These are phyloP conservation scores for Ictidomys tridecemlineatus DNA, from an alignment of 2,113 vertebrate genomes.

Conservation along the genomic window DNA sequence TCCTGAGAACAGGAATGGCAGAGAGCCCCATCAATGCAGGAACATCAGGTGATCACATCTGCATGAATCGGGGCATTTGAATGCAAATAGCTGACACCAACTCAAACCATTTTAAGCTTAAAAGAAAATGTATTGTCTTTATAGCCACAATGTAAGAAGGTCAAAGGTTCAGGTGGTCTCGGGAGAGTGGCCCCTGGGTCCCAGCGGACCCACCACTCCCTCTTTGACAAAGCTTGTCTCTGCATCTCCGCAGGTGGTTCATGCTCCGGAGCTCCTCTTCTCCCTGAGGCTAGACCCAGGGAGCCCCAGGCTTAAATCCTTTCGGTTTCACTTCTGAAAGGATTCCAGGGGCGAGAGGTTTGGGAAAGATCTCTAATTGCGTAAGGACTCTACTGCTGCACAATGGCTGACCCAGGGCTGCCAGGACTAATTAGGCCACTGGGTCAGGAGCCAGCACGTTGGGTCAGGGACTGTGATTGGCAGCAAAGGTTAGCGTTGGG, in stretches of 20 bases:
- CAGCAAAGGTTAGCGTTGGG: not conserved
- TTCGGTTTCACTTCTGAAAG: not conserved
- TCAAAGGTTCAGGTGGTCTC: not conserved
- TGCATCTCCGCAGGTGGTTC: not conserved
- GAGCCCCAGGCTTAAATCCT: not conserved
- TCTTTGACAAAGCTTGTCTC: not conserved
- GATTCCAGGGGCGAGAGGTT: not conserved
- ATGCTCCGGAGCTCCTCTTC: not conserved
- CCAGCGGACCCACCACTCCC: rapidly evolving
- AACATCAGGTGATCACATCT: not conserved
- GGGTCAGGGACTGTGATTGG: not conserved
- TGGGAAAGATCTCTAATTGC: not conserved
- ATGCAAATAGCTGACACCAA: not conserved
- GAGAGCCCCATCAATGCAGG: not conserved
- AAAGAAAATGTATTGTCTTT: not conserved
- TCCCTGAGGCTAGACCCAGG: not conserved
- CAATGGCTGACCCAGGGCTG: not conserved
- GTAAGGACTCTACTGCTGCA: not conserved
- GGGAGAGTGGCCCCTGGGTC: not conserved
- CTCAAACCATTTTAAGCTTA: not conserved
- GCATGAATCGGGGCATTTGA: not conserved
- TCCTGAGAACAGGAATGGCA: not conserved
- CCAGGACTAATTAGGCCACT: not conserved
- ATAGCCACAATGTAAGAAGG: not conserved
- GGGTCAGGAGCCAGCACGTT: not conserved